phyloP scores from a whole-genome alignment of 2,113 vertebrate species.

The Pontoporia blainvillei region DNA sequence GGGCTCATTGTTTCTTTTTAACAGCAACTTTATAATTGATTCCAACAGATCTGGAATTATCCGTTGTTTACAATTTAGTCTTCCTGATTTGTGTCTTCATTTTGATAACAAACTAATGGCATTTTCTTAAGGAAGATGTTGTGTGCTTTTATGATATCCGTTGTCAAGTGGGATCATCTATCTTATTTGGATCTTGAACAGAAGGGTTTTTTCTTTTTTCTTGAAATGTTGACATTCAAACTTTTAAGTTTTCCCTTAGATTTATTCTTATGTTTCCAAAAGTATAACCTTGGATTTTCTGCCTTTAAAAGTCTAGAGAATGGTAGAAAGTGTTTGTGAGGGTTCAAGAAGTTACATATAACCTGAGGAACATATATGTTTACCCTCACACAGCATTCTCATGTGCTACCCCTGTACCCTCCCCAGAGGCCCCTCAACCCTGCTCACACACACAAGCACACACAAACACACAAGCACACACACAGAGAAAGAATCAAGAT shows the following conservation, averaged over 20 bases:
- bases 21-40: neutral
- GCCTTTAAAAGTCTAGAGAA: neutral
- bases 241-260: neutral
- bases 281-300: neutral
- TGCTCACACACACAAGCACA: neutral
- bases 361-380: neutral
- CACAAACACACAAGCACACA: neutral
- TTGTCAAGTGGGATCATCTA: neutral
- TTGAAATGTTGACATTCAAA: neutral
- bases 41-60: neutral
- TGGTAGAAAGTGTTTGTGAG: neutral
- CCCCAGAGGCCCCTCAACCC: neutral
- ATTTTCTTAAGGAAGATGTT: neutral
- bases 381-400: neutral
- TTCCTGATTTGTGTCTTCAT: neutral
- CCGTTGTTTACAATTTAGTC: neutral
- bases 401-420: fast-evolving
- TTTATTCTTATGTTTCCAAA: neutral
- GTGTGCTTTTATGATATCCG: neutral
- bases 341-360: neutral
- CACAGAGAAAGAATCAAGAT: neutral
- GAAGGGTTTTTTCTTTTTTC: neutral
- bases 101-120: neutral
- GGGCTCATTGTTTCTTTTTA: neutral
- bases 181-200: neutral